Evolutionary conservation across 2,113 vertebrate genomes (phyloP).

Genomic region (Ursus arctos): DNA sequence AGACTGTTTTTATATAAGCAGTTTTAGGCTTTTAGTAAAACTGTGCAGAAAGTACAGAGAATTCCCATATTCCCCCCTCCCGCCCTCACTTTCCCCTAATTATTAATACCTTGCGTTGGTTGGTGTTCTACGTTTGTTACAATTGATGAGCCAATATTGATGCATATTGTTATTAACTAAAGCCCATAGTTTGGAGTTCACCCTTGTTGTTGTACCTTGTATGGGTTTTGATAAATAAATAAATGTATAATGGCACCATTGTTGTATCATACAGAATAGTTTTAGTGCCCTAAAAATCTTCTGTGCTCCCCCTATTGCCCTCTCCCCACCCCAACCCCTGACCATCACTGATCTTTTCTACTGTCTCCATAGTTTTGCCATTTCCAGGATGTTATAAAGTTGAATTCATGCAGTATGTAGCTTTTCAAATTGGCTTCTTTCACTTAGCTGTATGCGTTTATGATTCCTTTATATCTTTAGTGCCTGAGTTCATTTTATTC

Average conservation of each 20-base stretch:
- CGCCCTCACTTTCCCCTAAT: neutral
- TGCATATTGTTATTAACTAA: neutral
- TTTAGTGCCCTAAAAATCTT: neutral
- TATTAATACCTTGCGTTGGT: neutral
- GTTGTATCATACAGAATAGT: neutral
- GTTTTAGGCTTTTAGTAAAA: neutral
- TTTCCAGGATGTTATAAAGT: neutral
- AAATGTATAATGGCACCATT: neutral
- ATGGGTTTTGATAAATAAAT: neutral
- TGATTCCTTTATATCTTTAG: neutral
- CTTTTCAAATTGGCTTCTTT: neutral
- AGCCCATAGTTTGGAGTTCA: neutral
- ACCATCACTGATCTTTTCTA: neutral
- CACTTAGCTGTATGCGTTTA: neutral
- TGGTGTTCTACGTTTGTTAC: neutral
- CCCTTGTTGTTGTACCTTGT: neutral
- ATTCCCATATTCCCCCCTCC: too few relatives aligned
- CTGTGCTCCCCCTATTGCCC: neutral
- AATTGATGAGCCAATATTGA: neutral
- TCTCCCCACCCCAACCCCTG: neutral
- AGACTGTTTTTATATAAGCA: neutral
- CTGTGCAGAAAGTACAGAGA: neutral
- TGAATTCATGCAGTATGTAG: neutral
- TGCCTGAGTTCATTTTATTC: neutral
- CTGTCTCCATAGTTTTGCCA: neutral